Percentiles rank a stretch among this genome's conserved stretches.
Evolutionary conservation across 2,113 vertebrate species (phyloP).

Genomic region (Phocoena sinus): DNA sequence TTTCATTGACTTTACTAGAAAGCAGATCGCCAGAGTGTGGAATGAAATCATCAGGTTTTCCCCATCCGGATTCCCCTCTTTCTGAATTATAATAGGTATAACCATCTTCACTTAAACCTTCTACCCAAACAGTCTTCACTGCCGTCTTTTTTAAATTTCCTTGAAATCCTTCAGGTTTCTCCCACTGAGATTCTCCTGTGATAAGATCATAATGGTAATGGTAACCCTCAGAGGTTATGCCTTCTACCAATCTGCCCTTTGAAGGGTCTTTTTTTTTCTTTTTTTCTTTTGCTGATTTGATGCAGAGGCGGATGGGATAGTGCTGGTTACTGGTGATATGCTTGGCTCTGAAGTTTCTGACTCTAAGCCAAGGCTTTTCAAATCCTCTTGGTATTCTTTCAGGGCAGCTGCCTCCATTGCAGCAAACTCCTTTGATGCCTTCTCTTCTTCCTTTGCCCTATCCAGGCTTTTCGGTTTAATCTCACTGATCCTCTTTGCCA

Average conservation of each 20-base stretch:
- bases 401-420: slow-evolving; percentile 96
- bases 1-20: slow-evolving; percentile 53
- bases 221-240: slow-evolving; percentile 81
- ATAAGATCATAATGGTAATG: slow-evolving; percentile 82
- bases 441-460: slow-evolving; percentile 92
- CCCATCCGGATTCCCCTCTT: slow-evolving; percentile 94
- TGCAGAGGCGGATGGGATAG: slow-evolving; percentile 46
- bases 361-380: slow-evolving; percentile 91
- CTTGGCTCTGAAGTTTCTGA: slow-evolving; percentile 68
- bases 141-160: slow-evolving; percentile 77
- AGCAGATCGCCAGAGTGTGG: slow-evolving; percentile 49
- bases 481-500: slow-evolving; percentile 94
- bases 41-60: slow-evolving; percentile 85
- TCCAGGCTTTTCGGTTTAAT: slow-evolving; percentile 96
- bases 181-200: slow-evolving; percentile 86
- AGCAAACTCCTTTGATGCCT: slow-evolving; percentile 93
- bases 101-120: slow-evolving; percentile 91
- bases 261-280: slow-evolving; percentile 53
- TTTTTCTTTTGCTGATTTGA: slow-evolving; percentile 69
- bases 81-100: slow-evolving; percentile 90
- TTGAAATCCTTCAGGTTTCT: slow-evolving; percentile 85
- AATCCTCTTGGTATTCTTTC: slow-evolving; percentile 93
- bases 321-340: slow-evolving; percentile 37
- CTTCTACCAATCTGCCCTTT: slow-evolving; percentile 81
- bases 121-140: slow-evolving; percentile 84